Percentiles rank a stretch among this genome's conserved stretches.
Evolutionary conservation across 2,797 vertebrate genomes (phyloP).

Genomic region (Poecilia wingei): DNA sequence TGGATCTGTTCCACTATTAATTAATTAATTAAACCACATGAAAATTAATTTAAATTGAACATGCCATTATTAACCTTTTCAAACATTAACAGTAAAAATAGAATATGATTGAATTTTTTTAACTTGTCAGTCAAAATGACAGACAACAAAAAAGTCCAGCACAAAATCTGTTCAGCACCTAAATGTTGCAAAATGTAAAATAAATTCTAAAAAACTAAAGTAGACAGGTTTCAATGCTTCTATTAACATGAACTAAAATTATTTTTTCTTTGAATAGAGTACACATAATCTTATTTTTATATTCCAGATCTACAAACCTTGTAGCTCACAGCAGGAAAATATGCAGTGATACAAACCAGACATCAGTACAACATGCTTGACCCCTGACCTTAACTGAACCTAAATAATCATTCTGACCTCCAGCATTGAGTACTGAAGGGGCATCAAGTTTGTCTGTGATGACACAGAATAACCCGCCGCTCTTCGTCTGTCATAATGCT

Average conservation of each 20-base stretch:
- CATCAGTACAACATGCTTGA: not conserved
- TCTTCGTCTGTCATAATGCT: constrained; percentile 58
- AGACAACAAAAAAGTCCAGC: not conserved
- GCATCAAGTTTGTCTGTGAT: constrained; percentile 29
- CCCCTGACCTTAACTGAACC: not conserved
- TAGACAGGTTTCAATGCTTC: not conserved
- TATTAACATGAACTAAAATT: not conserved
- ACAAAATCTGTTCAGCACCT: not conserved
- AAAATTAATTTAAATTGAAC: not conserved
- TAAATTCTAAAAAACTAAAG: not conserved
- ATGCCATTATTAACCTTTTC: not conserved
- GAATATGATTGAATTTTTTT: not conserved
- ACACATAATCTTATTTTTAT: not conserved
- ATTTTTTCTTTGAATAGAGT: not conserved
- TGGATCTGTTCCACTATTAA: not conserved
- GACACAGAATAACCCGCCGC: constrained; percentile 37
- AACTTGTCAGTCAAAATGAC: too few species aligned
- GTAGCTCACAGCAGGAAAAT: not conserved
- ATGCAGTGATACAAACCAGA: not conserved
- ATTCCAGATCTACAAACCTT: not conserved
- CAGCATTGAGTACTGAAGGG: constrained; percentile 8
- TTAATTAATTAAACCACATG: too few species aligned
- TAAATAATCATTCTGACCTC: not conserved
- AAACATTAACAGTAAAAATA: not conserved
- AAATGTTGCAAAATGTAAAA: not conserved